Evolutionary conservation across 2,888 invertebrate genomes (phyloP).

Genomic region (Drosophila bunnanda): DNA sequence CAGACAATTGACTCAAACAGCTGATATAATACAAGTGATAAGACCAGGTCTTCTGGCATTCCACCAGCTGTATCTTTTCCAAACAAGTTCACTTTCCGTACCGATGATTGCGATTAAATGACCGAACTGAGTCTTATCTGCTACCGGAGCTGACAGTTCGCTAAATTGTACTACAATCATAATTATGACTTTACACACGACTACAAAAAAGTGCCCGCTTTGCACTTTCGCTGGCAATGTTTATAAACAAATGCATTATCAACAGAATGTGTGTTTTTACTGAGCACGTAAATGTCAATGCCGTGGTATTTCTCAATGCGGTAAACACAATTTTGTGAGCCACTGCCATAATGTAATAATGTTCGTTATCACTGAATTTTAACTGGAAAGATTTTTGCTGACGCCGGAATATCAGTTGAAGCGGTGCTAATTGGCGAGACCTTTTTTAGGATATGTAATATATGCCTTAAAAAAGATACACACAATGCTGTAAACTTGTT

Average conservation of each 20-base stretch:
- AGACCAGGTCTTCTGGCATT: background rate
- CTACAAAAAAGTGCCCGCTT: conserved; percentile 14
- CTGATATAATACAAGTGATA: conserved; percentile 12
- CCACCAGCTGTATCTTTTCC: background rate
- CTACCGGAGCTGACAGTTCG: conserved; percentile 33
- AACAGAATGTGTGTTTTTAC: conserved; percentile 28
- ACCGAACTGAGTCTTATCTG: conserved; percentile 44
- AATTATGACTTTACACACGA: conserved; percentile 23
- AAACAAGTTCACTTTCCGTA: conserved; percentile 47
- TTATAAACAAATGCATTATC: conserved; percentile 44
- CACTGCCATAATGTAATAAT: conserved; percentile 8
- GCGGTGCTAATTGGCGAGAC: conserved; percentile 15
- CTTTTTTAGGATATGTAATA: conserved; percentile 20
- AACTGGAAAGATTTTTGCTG: conserved; percentile 3
- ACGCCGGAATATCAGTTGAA: background rate
- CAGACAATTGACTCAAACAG: conserved; percentile 16
- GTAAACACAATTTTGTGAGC: conserved; percentile 13
- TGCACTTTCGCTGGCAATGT: conserved; percentile 17
- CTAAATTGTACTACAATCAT: conserved; percentile 43
- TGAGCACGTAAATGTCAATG: conserved; percentile 37
- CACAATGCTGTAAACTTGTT: conserved; percentile 1
- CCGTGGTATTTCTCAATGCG: conserved; percentile 38
- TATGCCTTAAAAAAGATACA: background rate
- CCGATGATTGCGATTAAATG: conserved; percentile 17
- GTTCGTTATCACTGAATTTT: conserved; percentile 47